Percentiles rank a stretch among this genome's conserved stretches.
Conservation (phyloP, 1,140 invertebrate species). For the Leptinotarsa texana region DNA sequence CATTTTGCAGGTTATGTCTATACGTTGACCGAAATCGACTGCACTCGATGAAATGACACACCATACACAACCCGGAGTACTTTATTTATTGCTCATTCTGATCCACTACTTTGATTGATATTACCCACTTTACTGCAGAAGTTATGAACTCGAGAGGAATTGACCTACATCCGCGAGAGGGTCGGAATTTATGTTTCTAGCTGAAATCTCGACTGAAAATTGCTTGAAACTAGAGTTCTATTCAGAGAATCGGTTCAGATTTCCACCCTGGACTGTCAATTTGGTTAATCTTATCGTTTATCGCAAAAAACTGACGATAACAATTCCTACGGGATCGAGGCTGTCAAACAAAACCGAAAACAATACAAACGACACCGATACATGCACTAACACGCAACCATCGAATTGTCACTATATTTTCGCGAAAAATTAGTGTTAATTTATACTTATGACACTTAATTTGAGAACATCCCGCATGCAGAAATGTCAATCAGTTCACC, state of each 20-base stretch:
- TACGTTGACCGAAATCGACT: constrained; percentile 18
- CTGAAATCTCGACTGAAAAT: not conserved
- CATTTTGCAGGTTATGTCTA: constrained; percentile 37
- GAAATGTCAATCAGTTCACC: constrained; percentile 45
- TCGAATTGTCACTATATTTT: not conserved
- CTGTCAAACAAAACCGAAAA: not conserved
- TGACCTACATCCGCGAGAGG: constrained; percentile 17
- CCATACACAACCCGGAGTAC: not conserved
- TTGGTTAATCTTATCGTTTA: not conserved
- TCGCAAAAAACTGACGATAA: constrained; percentile 5
- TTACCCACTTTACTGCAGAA: not conserved
- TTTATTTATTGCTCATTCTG: constrained; percentile 15
- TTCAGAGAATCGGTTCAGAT: not conserved
- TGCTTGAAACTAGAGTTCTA: not conserved
- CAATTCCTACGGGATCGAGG: not conserved
- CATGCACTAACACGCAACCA: constrained; percentile 8
- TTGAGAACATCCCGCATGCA: constrained; percentile 45
- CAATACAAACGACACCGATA: not conserved
- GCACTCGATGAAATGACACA: not conserved
- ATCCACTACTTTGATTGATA: constrained; percentile 11
- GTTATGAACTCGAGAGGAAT: not conserved
- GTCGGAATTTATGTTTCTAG: constrained; percentile 1
- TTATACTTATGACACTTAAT: constrained; percentile 38
- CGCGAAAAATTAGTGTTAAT: constrained; percentile 25
- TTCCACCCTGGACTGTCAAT: not conserved